Evolutionary conservation across 2,888 invertebrate genomes (phyloP).

Genomic region (Cataglyphis albicans): DNA sequence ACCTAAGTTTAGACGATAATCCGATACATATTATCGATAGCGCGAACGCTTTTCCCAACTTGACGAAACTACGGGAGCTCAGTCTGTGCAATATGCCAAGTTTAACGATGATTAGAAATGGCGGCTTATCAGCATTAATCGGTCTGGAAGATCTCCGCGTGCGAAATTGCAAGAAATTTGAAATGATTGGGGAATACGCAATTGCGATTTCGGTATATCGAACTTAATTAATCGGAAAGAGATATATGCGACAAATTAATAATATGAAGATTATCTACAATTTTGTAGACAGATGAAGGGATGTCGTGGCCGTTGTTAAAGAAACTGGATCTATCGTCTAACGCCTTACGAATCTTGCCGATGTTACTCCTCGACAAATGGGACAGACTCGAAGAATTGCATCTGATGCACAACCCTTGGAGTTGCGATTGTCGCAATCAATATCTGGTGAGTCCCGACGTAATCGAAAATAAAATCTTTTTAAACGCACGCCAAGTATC

Average conservation of each 20-base stretch:
- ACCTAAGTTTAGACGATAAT: slow-evolving; percentile 90
- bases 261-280: background rate
- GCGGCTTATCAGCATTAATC: slow-evolving; percentile 88
- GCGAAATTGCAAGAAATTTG: slow-evolving; percentile 89
- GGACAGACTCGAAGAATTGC: slow-evolving; percentile 90
- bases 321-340: slow-evolving; percentile 91
- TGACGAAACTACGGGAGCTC: slow-evolving; percentile 89
- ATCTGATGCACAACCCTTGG: slow-evolving; percentile 92
- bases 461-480: slow-evolving; percentile 34
- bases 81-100: slow-evolving; percentile 90
- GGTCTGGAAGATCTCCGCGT: slow-evolving; percentile 88
- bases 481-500: background rate
- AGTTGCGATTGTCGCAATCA: slow-evolving; percentile 93
- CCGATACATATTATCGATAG: slow-evolving; percentile 88
- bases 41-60: slow-evolving; percentile 88
- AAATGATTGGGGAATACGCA: slow-evolving; percentile 88
- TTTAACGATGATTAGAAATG: slow-evolving; percentile 87
- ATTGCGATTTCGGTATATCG: slow-evolving; percentile 49
- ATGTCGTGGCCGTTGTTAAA: slow-evolving; percentile 90
- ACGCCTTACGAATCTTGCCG: slow-evolving; percentile 90
- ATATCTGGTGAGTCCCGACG: slow-evolving; percentile 88
- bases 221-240: background rate
- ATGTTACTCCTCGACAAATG: slow-evolving; percentile 89
- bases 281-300: slow-evolving; percentile 85
- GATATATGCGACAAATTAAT: background rate